Conservation (phyloP, 2,797 vertebrate genomes). For the Austrolebias charrua region DNA sequence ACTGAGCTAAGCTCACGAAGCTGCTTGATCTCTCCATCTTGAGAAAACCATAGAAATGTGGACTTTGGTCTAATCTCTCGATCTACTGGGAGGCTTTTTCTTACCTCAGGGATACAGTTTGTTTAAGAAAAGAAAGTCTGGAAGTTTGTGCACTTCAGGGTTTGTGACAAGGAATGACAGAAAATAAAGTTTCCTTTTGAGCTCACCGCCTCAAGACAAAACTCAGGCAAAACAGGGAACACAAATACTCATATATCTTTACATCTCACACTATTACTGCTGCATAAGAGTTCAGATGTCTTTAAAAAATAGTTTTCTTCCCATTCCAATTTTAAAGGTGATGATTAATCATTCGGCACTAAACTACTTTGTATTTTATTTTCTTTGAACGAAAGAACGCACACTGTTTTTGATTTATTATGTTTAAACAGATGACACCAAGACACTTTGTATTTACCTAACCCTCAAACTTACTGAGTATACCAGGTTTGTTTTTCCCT, state of each 20-base stretch:
- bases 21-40: constrained; percentile 1
- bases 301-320: no score
- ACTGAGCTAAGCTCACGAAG: constrained; percentile 1
- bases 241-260: background rate
- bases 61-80: background rate
- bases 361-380: no score
- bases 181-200: background rate
- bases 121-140: constrained; percentile 2
- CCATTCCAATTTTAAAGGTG: no score
- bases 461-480: no score
- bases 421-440: no score
- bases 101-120: constrained; percentile 1
- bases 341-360: no score
- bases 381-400: no score
- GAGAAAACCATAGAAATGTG: constrained; percentile 11
- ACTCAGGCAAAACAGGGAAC: background rate
- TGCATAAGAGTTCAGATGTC: background rate
- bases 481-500: no score
- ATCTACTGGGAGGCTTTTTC: constrained; percentile 13
- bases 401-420: no score
- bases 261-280: background rate
- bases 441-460: no score
- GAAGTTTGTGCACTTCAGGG: constrained; percentile 1
- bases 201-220: constrained; percentile 1
- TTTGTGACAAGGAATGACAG: constrained; percentile 2